Conservation (phyloP, 2,113 vertebrate genomes). For the Ptychochromis oligacanthus region DNA sequence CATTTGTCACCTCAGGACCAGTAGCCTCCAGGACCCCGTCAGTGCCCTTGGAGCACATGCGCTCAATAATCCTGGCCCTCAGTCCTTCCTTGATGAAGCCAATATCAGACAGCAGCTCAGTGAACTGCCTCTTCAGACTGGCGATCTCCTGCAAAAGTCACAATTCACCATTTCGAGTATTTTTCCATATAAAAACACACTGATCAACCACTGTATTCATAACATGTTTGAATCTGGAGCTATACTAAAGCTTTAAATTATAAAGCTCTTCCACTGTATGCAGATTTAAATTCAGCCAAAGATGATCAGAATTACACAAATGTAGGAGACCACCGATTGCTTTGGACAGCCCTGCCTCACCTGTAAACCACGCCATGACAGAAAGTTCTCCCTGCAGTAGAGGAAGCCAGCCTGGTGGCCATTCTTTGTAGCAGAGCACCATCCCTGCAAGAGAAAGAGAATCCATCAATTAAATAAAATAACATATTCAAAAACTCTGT, state of each 20-base stretch:
- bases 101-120: constrained; percentile 95
- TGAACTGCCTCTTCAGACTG: constrained; percentile 94
- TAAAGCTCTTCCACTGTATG: not conserved
- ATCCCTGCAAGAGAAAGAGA: constrained; percentile 78
- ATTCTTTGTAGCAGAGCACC: constrained; percentile 85
- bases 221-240: too few species aligned
- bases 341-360: constrained; percentile 63
- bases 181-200: not conserved
- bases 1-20: constrained; percentile 87
- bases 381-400: constrained; percentile 94
- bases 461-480: not conserved
- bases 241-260: not conserved
- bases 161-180: not conserved
- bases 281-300: not conserved
- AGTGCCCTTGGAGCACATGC: constrained; percentile 81
- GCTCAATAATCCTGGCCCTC: constrained; percentile 90
- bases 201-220: not conserved
- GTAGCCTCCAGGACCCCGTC: constrained; percentile 92
- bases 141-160: constrained; percentile 88
- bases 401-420: constrained; percentile 81
- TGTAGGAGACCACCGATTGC: not conserved
- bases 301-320: not conserved
- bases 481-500: not conserved
- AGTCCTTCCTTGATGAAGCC: constrained; percentile 95
- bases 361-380: constrained; percentile 91